These are phyloP conservation scores for Spinus pinus DNA, from an alignment of 2,797 vertebrate genomes.

Conservation along the genomic window DNA sequence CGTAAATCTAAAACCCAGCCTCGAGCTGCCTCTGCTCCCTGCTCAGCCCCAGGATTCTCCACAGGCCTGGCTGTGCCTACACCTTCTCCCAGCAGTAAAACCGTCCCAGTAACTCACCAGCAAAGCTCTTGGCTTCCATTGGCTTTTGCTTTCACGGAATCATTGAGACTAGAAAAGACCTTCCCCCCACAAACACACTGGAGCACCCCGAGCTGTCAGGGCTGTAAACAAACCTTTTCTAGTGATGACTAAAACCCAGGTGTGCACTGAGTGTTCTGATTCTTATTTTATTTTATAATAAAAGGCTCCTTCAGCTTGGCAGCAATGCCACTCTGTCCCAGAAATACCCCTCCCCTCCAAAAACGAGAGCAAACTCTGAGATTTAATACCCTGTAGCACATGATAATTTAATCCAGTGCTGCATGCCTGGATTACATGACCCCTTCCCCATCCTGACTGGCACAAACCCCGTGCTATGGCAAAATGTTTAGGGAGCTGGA, in stretches of 20 bases:
- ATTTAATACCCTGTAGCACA: not conserved
- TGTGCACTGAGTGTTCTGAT: not conserved
- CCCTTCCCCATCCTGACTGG: not conserved
- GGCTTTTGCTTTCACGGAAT: not conserved
- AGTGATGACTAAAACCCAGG: not conserved
- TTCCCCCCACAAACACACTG: too few species aligned
- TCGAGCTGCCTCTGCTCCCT: not conserved
- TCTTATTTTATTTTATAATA: not conserved
- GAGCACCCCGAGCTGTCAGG: not conserved
- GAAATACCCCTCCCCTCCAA: not conserved
- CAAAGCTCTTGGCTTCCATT: not conserved
- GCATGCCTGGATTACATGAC: not conserved
- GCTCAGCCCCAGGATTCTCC: not conserved
- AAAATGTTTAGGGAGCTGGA: not conserved
- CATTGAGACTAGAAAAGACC: not conserved
- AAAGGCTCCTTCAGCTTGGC: not conserved
- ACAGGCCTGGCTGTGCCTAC: not conserved
- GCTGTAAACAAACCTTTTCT: not conserved
- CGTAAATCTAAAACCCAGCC: accelerated
- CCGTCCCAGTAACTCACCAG: not conserved
- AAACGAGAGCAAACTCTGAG: not conserved
- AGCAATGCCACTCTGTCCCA: not conserved
- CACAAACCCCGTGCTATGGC: not conserved
- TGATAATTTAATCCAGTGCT: not conserved
- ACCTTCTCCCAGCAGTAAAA: not conserved